Percentiles rank a stretch among this genome's conserved stretches.
Evolutionary conservation across 2,888 invertebrate species (phyloP).

Genomic region (Andrena hattorfiana): DNA sequence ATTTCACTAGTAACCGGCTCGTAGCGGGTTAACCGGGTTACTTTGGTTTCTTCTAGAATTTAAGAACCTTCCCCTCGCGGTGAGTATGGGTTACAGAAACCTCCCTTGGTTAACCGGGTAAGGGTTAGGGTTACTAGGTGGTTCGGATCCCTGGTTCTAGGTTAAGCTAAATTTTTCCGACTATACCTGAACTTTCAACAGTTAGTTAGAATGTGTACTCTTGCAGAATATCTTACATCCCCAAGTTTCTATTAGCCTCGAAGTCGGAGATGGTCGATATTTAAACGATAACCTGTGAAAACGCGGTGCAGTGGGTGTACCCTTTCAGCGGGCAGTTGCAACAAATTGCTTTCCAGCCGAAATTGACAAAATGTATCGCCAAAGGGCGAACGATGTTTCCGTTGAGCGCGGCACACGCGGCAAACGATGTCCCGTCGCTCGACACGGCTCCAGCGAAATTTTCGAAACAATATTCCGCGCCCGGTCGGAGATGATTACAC

Average conservation of each 20-base stretch:
- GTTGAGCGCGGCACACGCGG: slow-evolving; percentile 6
- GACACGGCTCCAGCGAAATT: slow-evolving; percentile 29
- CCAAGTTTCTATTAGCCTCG: neutral
- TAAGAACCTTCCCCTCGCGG: too few relatives aligned
- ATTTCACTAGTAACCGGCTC: too few relatives aligned
- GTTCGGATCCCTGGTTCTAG: too few relatives aligned
- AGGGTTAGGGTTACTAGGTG: too few relatives aligned
- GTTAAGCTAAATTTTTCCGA: too few relatives aligned
- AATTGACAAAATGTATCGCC: slow-evolving; percentile 3
- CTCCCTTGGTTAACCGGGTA: too few relatives aligned
- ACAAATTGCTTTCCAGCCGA: neutral
- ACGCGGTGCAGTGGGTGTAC: neutral
- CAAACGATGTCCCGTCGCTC: neutral
- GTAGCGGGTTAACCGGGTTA: too few relatives aligned
- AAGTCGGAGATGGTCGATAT: neutral
- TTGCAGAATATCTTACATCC: neutral
- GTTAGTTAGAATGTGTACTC: neutral
- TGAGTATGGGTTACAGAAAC: too few relatives aligned
- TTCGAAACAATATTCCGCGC: slow-evolving; percentile 48
- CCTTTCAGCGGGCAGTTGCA: neutral
- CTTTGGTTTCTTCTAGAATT: too few relatives aligned
- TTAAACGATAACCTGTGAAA: neutral
- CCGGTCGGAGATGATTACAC: slow-evolving; percentile 58
- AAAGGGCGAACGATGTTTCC: neutral
- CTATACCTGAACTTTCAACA: too few relatives aligned